Evolutionary conservation across 2,888 invertebrate species (phyloP).

Genomic region (Linnaemya vulpina): DNA sequence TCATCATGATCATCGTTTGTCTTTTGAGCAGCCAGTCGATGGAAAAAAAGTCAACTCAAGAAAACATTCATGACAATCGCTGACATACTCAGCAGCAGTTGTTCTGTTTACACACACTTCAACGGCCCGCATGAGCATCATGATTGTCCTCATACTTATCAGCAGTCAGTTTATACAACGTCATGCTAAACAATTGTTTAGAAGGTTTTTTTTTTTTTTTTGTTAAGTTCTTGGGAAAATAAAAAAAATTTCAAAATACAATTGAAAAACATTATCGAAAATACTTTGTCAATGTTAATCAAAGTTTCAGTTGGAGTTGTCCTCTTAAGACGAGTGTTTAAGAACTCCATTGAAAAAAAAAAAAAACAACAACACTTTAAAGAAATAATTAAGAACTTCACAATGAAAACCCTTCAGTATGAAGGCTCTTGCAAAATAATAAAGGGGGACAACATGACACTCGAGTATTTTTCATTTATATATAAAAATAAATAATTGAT

Average conservation of each 20-base stretch:
- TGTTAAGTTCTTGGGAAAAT: constrained; percentile 8
- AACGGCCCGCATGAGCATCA: constrained; percentile 42
- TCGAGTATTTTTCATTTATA: constrained; percentile 16
- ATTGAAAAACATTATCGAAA: constrained; percentile 47
- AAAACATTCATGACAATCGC: constrained; percentile 54
- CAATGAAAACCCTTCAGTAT: constrained; percentile 51
- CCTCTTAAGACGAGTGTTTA: not conserved
- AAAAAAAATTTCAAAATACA: constrained; percentile 4
- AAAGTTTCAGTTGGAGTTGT: constrained; percentile 17
- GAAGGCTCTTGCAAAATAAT: constrained; percentile 42
- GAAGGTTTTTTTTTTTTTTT: constrained; percentile 26
- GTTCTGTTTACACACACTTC: constrained; percentile 51
- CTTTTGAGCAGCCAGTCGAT: not conserved
- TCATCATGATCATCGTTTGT: constrained; percentile 51
- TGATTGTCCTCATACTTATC: constrained; percentile 40
- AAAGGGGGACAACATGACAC: constrained; percentile 55
- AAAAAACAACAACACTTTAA: not conserved
- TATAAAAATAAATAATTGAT: not conserved
- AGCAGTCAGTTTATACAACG: constrained; percentile 35
- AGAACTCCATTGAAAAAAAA: not conserved
- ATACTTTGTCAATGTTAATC: constrained; percentile 62
- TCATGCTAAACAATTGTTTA: constrained; percentile 57
- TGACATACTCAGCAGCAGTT: constrained; percentile 52
- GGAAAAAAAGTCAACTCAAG: constrained; percentile 9
- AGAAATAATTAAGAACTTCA: constrained; percentile 57